These are phyloP conservation scores for Copsychus sechellarum DNA, from an alignment of 2,113 vertebrate genomes.

Conservation along the genomic window DNA sequence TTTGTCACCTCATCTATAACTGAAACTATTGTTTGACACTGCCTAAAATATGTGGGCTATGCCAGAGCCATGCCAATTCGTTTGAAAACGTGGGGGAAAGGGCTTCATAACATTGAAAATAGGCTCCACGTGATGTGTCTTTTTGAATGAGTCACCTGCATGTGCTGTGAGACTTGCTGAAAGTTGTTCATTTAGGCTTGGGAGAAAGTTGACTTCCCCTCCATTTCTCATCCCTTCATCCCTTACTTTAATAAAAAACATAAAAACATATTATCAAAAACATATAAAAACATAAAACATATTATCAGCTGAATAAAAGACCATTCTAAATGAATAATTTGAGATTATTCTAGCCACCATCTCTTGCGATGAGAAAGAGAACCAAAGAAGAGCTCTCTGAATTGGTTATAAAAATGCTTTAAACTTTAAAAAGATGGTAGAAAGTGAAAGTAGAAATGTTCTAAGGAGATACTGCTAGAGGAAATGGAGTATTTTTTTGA, in stretches of 20 bases:
- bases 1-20: not conserved
- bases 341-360: not conserved
- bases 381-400: not conserved
- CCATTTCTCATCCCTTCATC: not conserved
- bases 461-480: not conserved
- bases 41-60: not conserved
- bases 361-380: not conserved
- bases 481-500: not conserved
- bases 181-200: not conserved
- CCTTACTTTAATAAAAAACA: not conserved
- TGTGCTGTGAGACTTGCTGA: not conserved
- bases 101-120: not conserved
- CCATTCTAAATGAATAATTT: not conserved
- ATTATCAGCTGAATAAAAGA: not conserved
- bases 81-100: not conserved
- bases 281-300: too few species aligned
- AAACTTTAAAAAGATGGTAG: not conserved
- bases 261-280: not conserved
- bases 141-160: not conserved
- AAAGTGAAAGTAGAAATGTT: not conserved
- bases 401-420: not conserved
- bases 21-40: not conserved
- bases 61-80: not conserved
- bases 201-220: not conserved
- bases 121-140: not conserved